Evolutionary conservation across 1,140 invertebrate species (phyloP), one percentile per base, ranked within the genome.

Genomic region (Drosophila persimilis): DNA sequence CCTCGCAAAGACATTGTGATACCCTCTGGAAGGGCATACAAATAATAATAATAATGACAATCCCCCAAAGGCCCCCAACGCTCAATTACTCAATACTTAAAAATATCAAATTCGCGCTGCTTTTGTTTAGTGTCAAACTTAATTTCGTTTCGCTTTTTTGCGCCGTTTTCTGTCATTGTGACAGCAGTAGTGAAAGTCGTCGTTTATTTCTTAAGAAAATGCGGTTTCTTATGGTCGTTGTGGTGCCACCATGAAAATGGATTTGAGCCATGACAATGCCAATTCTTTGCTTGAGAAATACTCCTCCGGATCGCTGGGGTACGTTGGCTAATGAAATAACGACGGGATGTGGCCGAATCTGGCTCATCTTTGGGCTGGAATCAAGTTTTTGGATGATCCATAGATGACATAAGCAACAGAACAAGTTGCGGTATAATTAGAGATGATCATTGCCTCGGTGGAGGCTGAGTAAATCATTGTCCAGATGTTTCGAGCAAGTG

Each of bases 51-150:
- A 64, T 64, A 67, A 70, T 69, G 66, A 69, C 66, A 70, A 69
- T 69, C 65, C 55, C 51, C 65, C 51, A 69, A 48, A 57, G 60
- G 26, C 52, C 52, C 57, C 60, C 57, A 62, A 53, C 57, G 51
- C 74, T 70, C 73, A 85, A 85, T 85, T 85, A 88, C 81, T 88
- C 65, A 85, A 85, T 75, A 77, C 48, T 69, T 77, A 47, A 62
- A 81, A 77, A 74, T 74, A 74, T 74, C 64, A 75, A 75, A 75
- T 75, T 76, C 56, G 72, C 55, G 73, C 52, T 61, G 56, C 63
- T 66, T 26, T 63, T 64, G 47, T 45, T 26, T 31, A 11, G 50
- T 57, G 56, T 35, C 66, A 57, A 70, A 69, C 57, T 69, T 67
- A 45, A 60, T 70, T 59, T 58, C 46, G 59, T 66, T 77, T 75